Evolutionary conservation across 2,113 vertebrate species (phyloP), one percentile per base, ranked within the genome.

Genomic region (Chauna torquata): DNA sequence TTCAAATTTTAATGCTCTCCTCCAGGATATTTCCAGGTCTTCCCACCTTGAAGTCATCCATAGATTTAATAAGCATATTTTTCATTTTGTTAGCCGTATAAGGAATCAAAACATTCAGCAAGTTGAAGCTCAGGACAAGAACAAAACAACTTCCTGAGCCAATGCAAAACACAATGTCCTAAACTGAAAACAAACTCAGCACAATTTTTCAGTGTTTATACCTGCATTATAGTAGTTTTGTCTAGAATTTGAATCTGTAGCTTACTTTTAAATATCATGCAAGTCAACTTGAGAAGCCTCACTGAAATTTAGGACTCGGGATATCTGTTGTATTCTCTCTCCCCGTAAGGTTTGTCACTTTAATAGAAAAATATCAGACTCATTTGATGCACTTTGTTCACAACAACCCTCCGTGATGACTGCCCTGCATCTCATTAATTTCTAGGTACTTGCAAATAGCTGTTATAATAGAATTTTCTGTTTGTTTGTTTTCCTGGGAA

Each of bases 61-160:
- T 6, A 69, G 57, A 75, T 90, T 85, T 86, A 90, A 92, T 89
- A 94, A 90, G 88, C 52, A 40, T 55, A 69, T 28, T 90, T 94
- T 77, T 86, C 32, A 77, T 88, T 79, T 55, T 14, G 47, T 90
- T 96, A 92, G 14, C 57, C 49, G 61, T 20, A 32, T 36, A 90
- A 76, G 0, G 0, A 86, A 87, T 80, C 52, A 93, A 94, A 90
- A 76, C 32, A 45, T 59, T 55, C 82, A 88, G 75, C 62, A 88
- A 90, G 28, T 30, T 71, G 54, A 85, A 95, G 79, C 16, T 36
- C 25, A 57, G 88, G 49, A 86, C 27, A 65, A 36, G 50, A 93
- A 58, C 9, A 88, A 82, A 94, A 57, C 44, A 66, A 44, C 13
- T 6, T 71, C 58, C 22, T 4, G 77, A 65, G 72, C 11, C 62